Evolutionary conservation across 1,140 invertebrate species (phyloP), one percentile per base, ranked within the genome.

Genomic region (Wasmannia auropunctata): DNA sequence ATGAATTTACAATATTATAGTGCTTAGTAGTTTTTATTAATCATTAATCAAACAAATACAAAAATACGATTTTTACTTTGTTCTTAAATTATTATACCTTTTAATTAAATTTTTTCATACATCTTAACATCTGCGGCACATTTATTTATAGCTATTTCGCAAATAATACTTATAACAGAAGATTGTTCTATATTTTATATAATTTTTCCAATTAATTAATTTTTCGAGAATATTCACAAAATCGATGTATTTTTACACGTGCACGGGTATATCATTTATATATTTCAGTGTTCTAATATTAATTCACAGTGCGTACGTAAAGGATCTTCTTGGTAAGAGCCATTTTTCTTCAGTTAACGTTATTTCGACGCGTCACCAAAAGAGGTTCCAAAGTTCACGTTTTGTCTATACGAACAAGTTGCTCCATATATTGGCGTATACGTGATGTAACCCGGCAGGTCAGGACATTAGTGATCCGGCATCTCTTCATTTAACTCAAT

Each of bases 381-480:
- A 58, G 16, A 43, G 37, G 37, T 81, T 72, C 65, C 65, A 81
- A 81, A 81, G 79, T 81, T 58, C 79, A 56, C 63, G 37, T 37
- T 79, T 79, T n/a, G 79, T 16, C 28, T 40, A 70, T 81, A 56
- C 5, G 58, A 49, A 49, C 25, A 62, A 51, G 34, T 31, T 72
- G 79, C 25, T 72, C 49, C 34, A 81, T 34, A 56, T 77, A 63
- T 19, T 72, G 67, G 65, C 63, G 34, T 72, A 54, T 31, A 58
- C 62, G 28, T 81, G 62, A 63, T 86, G 76, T 43, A 72, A 86
- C 79, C 74, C 22, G 28, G 11, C 56, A 65, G 75, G 60, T 74
- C 84, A 88, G 65, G 54, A 77, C 63, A 60, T 77, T 86, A 88
- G 70, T 56, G 83, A 75, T 79, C 75, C 37, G 28, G 56, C 60